Conservation (phyloP, 2,888 invertebrate species). For the Chrysopilus asiliformis region DNA sequence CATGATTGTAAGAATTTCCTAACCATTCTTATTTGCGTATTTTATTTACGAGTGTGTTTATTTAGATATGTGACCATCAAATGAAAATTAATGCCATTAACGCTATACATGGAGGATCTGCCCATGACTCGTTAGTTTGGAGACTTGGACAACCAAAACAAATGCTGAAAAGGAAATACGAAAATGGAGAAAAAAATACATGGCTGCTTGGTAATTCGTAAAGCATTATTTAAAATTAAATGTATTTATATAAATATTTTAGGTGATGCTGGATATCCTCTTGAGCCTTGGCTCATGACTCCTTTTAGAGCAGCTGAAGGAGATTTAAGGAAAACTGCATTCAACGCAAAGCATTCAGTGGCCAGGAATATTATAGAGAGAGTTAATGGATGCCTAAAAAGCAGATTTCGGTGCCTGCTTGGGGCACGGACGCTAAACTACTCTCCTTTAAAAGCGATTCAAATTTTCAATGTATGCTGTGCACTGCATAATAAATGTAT, state of each 20-base stretch:
- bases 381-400: constrained; percentile 9
- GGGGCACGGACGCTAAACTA: constrained; percentile 7
- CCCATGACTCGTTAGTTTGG: constrained; percentile 1
- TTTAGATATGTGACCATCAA: constrained; percentile 1
- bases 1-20: constrained; percentile 4
- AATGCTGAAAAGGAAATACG: too few relatives aligned
- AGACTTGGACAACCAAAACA: not conserved
- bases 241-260: constrained; percentile 2
- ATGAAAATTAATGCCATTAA: not conserved
- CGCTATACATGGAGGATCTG: not conserved
- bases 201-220: constrained; percentile 3
- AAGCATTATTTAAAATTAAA: not conserved
- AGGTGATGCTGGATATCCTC: constrained; percentile 10
- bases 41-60: not conserved
- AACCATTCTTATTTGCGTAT: not conserved
- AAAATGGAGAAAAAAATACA: constrained; percentile 2
- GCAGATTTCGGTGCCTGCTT: constrained; percentile 7
- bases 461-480: constrained; percentile 8
- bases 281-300: constrained; percentile 11
- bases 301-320: constrained; percentile 4
- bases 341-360: constrained; percentile 8
- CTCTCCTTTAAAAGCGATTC: constrained; percentile 4
- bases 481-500: constrained; percentile 10
- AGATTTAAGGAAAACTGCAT: constrained; percentile 2
- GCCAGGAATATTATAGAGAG: too few relatives aligned